Evolutionary conservation across 2,113 vertebrate species (phyloP).

Genomic region (Sturnira hondurensis): DNA sequence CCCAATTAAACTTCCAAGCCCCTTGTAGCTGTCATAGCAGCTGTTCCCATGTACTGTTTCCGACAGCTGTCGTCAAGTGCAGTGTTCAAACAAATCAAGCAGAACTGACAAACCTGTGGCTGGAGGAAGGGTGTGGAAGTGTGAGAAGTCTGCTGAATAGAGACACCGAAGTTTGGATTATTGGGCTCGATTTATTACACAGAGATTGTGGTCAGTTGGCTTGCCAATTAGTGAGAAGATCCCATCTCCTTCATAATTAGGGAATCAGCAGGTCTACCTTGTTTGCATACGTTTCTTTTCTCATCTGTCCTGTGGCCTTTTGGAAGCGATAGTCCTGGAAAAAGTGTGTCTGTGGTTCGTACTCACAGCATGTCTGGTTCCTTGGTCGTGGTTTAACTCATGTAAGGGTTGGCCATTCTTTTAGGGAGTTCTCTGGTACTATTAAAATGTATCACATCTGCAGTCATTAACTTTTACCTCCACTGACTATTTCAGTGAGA

Average conservation of each 20-base stretch:
- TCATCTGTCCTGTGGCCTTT: conserved; percentile 62
- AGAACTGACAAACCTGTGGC: conserved; percentile 77
- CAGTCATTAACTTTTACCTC: conserved; percentile 31
- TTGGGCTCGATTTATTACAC: conserved; percentile 35
- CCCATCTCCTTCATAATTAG: conserved; percentile 70
- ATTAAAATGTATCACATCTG: neutral
- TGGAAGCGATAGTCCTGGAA: neutral
- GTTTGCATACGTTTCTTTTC: conserved; percentile 69
- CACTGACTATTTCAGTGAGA: conserved; percentile 20
- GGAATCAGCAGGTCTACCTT: conserved; percentile 67
- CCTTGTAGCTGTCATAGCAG: conserved; percentile 78
- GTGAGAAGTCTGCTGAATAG: conserved; percentile 22
- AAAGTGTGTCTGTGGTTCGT: conserved; percentile 30
- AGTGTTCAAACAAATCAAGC: conserved; percentile 80
- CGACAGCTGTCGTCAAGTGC: conserved; percentile 78
- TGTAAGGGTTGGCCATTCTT: neutral
- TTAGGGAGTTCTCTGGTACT: neutral
- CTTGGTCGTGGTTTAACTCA: neutral
- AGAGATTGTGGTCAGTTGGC: conserved; percentile 67
- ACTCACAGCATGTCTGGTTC: conserved; percentile 42
- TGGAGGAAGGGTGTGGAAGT: conserved; percentile 34
- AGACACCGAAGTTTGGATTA: conserved; percentile 50
- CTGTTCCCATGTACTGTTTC: conserved; percentile 84
- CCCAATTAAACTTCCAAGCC: conserved; percentile 79
- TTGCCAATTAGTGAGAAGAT: conserved; percentile 73